phyloP scores from a whole-genome alignment of 37 sponge, comb jelly and placozoan species.

The Haliclona indistincta region DNA sequence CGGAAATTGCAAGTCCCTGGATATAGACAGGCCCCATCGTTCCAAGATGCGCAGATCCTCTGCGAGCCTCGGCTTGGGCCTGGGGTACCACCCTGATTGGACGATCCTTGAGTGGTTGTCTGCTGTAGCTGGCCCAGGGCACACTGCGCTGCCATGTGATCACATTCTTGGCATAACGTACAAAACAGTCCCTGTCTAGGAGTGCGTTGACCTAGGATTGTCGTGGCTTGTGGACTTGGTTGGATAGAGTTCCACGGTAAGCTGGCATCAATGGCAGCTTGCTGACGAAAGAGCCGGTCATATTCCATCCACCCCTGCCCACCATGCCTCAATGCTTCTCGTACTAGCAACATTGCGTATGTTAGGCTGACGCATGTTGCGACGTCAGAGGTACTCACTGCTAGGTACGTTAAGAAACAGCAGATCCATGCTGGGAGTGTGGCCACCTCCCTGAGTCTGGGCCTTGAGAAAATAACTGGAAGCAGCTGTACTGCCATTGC shows the following conservation, averaged over 20 bases:
- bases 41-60: background rate
- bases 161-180: background rate
- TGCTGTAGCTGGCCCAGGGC: background rate
- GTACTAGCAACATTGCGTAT: background rate
- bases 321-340: slow-evolving; percentile 4
- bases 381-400: background rate
- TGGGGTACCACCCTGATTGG: no score
- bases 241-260: background rate
- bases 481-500: no score
- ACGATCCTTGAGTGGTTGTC: background rate
- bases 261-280: background rate
- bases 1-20: background rate
- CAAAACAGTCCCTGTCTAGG: background rate
- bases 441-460: background rate
- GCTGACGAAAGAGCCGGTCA: slow-evolving; percentile 4
- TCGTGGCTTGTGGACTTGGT: background rate
- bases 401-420: slow-evolving; percentile 10
- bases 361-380: background rate
- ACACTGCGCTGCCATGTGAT: background rate
- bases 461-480: background rate
- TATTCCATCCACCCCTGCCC: slow-evolving; percentile 9
- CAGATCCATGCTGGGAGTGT: slow-evolving; percentile 1
- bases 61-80: background rate
- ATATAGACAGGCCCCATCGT: background rate
- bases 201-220: background rate